These are phyloP conservation scores for Epinotia ramella DNA, from an alignment of 2,888 invertebrate genomes.

Conservation along the genomic window DNA sequence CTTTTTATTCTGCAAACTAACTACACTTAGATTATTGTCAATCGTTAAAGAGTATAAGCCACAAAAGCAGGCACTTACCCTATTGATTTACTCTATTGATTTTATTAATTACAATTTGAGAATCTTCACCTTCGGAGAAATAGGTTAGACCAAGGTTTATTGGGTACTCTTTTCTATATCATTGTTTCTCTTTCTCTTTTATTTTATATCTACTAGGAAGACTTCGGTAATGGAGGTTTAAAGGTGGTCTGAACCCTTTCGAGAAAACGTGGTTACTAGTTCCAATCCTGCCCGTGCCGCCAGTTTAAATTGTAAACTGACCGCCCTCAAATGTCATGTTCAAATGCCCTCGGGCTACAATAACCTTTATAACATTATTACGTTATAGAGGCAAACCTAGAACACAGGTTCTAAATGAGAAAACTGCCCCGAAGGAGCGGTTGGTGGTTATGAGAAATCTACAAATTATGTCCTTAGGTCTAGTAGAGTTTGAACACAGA, in stretches of 20 bases:
- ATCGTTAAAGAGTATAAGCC: too few relatives aligned
- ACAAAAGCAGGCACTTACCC: too few relatives aligned
- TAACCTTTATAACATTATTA: slow-evolving; percentile 3
- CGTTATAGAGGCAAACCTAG: neutral
- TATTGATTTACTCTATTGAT: too few relatives aligned
- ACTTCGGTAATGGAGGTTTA: too few relatives aligned
- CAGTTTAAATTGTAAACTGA: neutral
- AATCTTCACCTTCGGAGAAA: too few relatives aligned
- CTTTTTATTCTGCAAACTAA: too few relatives aligned
- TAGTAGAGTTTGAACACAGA: neutral
- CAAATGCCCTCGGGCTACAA: slow-evolving; percentile 1
- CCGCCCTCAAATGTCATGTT: neutral
- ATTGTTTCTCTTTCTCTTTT: too few relatives aligned
- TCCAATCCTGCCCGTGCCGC: neutral
- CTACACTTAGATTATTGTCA: too few relatives aligned
- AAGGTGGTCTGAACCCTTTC: neutral
- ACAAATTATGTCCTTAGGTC: slow-evolving; percentile 7
- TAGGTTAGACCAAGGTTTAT: too few relatives aligned
- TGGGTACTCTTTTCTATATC: too few relatives aligned
- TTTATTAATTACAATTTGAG: too few relatives aligned
- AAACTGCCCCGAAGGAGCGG: slow-evolving; percentile 5
- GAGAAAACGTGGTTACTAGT: neutral
- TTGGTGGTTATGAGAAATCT: slow-evolving; percentile 1
- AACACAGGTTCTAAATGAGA: slow-evolving; percentile 12
- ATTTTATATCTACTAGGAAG: too few relatives aligned